Base-by-base conservation (phyloP, 2,797 vertebrate species). In the Cheirogaleus major region DNA sequence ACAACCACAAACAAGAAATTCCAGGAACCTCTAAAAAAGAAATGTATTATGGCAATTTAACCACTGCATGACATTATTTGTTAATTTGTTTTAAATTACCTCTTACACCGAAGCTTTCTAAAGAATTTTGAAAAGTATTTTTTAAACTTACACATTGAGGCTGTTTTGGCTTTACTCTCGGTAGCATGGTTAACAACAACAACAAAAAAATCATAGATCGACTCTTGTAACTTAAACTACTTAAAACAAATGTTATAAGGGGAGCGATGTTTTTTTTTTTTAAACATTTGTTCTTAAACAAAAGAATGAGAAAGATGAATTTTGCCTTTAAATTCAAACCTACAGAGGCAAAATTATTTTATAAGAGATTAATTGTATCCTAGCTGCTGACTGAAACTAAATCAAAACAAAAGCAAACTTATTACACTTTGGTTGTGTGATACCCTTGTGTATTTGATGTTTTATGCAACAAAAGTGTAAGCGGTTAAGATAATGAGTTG, bases 31-130 rank as follows among this genome's bases (percentile, higher is more conserved):
- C 97, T 75, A 95, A 97, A 96, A 96, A 90, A 96, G 85, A 69
- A 98, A 98, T 98, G 98, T 98, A 98, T 98, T 98, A 98, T 98
- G 98, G 98, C 98, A 98, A 98, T 98, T 98, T 98, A 98, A 99
- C 97, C 96, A 97, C 98, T 98, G 98, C 98, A 98, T 98, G 98
- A 97, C 82, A 92, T 98, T 98, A 92, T 92, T 97, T 98, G 94
- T 98, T 98, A 97, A 97, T 98, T 98, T 98, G 73, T 7, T 98
- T 98, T 96, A 98, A 98, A 98, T 92, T 84, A 96, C 96, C 97
- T 98, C 90, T 97, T 96, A 96, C 81, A 95, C 92, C 96, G 96
- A 83, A 97, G 96, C 96, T 98, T 95, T 96, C 91, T 97, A 97
- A 97, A 97, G 94, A 98, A 96, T 85, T 97, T 95, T 97, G 96